Evolutionary conservation across 2,797 vertebrate species (phyloP).

Genomic region (Meda fulgida): DNA sequence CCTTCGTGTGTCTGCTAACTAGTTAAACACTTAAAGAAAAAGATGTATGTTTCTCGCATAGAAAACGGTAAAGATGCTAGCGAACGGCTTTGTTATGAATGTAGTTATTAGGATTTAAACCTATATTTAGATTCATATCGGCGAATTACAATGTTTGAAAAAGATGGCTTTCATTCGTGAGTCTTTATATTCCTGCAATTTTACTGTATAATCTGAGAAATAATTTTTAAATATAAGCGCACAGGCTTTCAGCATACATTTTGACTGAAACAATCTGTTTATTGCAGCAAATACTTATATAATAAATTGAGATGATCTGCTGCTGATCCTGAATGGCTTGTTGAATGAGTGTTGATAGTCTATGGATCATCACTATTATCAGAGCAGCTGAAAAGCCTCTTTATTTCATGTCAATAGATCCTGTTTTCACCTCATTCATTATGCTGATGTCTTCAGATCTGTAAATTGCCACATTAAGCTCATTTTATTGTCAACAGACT

Average conservation of each 20-base stretch:
- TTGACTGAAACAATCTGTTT: neutral
- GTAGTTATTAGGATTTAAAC: neutral
- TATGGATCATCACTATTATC: too few relatives aligned
- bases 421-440: neutral
- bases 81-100: neutral
- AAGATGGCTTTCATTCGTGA: neutral
- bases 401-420: neutral
- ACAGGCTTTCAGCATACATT: neutral
- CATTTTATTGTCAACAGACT: neutral
- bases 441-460: neutral
- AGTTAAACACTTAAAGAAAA: neutral
- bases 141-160: neutral
- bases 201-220: neutral
- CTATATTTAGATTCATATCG: neutral
- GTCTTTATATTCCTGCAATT: neutral
- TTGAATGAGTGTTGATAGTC: too few relatives aligned
- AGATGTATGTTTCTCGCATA: neutral
- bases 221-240: neutral
- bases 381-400: neutral
- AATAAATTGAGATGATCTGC: too few relatives aligned
- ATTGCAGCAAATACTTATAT: neutral
- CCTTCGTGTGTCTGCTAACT: neutral
- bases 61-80: neutral
- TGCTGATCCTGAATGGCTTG: too few relatives aligned
- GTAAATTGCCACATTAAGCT: neutral